Percentiles rank a stretch among this genome's conserved stretches.
phyloP scores from a whole-genome alignment of 2,113 vertebrate genomes.

The Stigmatopora argus region DNA sequence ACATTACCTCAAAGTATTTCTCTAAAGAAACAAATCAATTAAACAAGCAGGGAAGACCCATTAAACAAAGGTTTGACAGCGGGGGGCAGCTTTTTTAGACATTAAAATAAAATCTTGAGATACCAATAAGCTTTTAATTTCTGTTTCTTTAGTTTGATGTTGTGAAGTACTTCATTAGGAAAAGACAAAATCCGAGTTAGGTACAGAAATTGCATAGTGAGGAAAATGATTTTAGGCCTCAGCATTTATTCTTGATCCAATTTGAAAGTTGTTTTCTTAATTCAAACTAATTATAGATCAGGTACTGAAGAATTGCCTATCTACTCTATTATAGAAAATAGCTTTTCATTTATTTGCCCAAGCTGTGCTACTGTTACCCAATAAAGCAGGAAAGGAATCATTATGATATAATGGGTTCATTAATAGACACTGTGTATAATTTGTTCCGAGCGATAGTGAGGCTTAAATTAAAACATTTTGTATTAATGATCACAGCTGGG shows the following conservation, averaged over 20 bases:
- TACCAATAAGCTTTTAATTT: conserved; percentile 11
- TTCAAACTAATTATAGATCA: conserved; percentile 56
- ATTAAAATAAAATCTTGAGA: background rate
- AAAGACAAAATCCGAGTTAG: conserved; percentile 25
- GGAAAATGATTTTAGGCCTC: conserved; percentile 40
- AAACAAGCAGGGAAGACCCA: conserved; percentile 18
- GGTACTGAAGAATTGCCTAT: conserved; percentile 29
- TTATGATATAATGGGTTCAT: conserved; percentile 62
- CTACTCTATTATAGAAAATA: conserved; percentile 20
- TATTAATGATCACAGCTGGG: conserved; percentile 25
- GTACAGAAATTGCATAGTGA: conserved; percentile 33
- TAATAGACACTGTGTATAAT: conserved; percentile 43
- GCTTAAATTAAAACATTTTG: conserved; percentile 29
- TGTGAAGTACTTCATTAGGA: background rate
- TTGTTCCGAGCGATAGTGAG: conserved; percentile 10
- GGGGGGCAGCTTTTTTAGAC: background rate
- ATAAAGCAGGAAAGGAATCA: conserved; percentile 47
- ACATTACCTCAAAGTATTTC: background rate
- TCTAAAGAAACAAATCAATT: conserved; percentile 29
- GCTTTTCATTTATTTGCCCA: conserved; percentile 65
- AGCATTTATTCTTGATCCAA: conserved; percentile 55
- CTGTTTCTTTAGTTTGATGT: background rate
- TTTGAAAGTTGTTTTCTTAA: conserved; percentile 51
- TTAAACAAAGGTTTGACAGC: conserved; percentile 19
- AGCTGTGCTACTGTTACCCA: conserved; percentile 60